Conservation (phyloP, 2,888 invertebrate genomes). For the Noctua janthe region DNA sequence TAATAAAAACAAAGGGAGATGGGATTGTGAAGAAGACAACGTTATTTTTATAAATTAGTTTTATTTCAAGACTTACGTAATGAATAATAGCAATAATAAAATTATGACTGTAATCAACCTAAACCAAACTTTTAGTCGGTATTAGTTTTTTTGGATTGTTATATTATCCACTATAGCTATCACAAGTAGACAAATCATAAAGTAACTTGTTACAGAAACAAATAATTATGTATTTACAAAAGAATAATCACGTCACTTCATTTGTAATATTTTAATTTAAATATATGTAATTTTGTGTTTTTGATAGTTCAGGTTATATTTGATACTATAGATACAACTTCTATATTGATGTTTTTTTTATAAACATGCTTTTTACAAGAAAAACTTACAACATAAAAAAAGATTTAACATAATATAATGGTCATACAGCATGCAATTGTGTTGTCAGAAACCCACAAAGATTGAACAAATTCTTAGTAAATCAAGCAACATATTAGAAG, state of each 20-base stretch:
- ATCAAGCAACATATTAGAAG: conserved; percentile 22
- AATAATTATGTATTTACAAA: conserved; percentile 77
- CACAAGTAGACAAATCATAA: conserved; percentile 83
- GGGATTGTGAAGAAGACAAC: conserved; percentile 51
- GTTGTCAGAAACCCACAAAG: conserved; percentile 6
- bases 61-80: conserved; percentile 89
- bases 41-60: conserved; percentile 87
- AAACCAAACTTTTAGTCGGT: conserved; percentile 89
- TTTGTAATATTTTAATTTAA: conserved; percentile 42
- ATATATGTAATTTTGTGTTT: conserved; percentile 31
- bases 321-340: conserved; percentile 39
- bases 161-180: conserved; percentile 81
- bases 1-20: conserved; percentile 20
- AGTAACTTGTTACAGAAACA: conserved; percentile 71
- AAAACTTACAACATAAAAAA: conserved; percentile 15
- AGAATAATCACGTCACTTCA: conserved; percentile 66
- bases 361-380: conserved; percentile 36
- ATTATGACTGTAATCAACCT: conserved; percentile 88
- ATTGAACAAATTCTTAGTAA: not conserved
- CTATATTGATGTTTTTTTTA: conserved; percentile 14
- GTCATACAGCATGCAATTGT: conserved; percentile 21
- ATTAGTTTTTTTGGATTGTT: conserved; percentile 89
- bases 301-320: conserved; percentile 43
- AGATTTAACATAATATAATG: conserved; percentile 2
- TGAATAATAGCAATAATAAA: conserved; percentile 83